A percentile compares a stretch with the other conserved stretches of the same genome.
Conservation (phyloP, 2,113 vertebrate species). For the Daboia siamensis region DNA sequence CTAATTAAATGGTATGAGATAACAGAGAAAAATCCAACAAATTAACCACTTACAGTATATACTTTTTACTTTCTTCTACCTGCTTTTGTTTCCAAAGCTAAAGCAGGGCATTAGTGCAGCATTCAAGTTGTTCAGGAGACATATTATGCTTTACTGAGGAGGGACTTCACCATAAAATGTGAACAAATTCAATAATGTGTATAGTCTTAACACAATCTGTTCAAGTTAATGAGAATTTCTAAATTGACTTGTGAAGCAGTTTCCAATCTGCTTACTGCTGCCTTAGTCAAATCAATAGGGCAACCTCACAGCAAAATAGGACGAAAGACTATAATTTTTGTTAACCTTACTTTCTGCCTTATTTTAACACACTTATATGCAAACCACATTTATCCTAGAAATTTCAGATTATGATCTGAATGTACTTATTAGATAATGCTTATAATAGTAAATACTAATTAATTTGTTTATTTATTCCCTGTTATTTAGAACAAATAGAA, state of each 20-base stretch:
- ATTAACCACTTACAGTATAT: not conserved
- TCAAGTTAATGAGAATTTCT: not conserved
- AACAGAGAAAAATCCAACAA: not conserved
- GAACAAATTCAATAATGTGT: not conserved
- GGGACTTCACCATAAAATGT: not conserved
- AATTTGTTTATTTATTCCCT: not conserved
- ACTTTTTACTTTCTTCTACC: not conserved
- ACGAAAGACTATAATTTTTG: not conserved
- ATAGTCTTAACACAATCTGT: not conserved
- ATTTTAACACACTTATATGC: not conserved
- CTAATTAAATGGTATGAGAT: not conserved
- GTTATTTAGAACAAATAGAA: not conserved
- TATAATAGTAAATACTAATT: not conserved
- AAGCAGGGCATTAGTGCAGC: not conserved
- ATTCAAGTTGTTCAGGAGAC: not conserved
- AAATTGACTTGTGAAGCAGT: conserved; percentile 1
- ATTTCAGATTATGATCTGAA: not conserved
- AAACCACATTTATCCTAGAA: not conserved
- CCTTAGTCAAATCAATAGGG: conserved; percentile 4
- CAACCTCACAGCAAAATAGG: not conserved
- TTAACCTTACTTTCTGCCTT: not conserved
- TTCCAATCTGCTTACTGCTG: not conserved
- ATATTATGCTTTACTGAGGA: not conserved
- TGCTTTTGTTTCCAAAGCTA: not conserved
- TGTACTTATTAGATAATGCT: not conserved